Evolutionary conservation across 2,888 invertebrate genomes (phyloP), one percentile per base, ranked within the genome.

Genomic region (Osmoderma eremita): DNA sequence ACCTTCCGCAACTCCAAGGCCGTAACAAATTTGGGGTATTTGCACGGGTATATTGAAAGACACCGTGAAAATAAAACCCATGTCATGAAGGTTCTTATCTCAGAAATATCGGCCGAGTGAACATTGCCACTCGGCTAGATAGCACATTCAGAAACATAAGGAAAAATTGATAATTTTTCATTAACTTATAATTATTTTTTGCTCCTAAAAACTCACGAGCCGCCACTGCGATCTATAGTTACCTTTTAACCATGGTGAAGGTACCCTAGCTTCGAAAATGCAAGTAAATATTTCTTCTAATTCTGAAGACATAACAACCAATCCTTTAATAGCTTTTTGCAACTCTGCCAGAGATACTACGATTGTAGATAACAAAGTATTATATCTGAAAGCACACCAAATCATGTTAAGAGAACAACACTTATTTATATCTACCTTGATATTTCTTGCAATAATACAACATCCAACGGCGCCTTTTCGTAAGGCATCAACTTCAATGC

Each of bases 301-400:
- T 75, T 91, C 90, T 0, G 90, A 84, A 0, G 94, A 93, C 94
- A 96, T 95, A 50, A 95, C 90, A 17, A 94, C 91, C 69, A 94
- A 82, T n/a, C 95, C 95, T 77, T 90, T 88, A 70, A 95, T 94
- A 2, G 92, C 94, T 53, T 88, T 90, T 72, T 91, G 88, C 15
- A 96, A 82, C 69, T 93, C 90, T 8, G 82, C 80, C 63, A 92
- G 78, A 49, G 89, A 88, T 1, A 75, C 72, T 24, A 83, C 83
- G 53, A 91, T 90, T 38, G 80, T 79, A 3, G 77, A 74, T 68
- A 91, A 76, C 3, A 91, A 82, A 0, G 75, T 73, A 76, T 92
- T 92, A 78, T 92, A 92, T 79, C 90, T 87, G 73, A 30, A 30
- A 15, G 8, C 39, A 30, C 1, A 3, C 30, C 6, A 39, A 64